phyloP scores from a whole-genome alignment of 2,797 vertebrate genomes.

The Eupleurogrammus muticus region DNA sequence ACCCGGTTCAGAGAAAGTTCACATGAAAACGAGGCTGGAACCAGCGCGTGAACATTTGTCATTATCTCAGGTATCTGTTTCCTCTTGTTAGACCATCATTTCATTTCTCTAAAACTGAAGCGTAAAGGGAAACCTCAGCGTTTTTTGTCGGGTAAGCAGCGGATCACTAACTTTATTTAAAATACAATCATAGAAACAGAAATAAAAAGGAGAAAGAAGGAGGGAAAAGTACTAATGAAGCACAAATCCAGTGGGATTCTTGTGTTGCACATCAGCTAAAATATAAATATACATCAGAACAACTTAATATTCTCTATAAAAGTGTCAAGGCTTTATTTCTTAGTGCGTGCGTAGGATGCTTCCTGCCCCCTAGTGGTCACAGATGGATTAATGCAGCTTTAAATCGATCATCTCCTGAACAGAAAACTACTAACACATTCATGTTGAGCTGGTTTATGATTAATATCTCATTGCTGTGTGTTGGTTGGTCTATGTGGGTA shows the following conservation, averaged over 20 bases:
- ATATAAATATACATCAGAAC: background rate
- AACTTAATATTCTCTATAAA: background rate
- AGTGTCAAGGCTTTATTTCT: background rate
- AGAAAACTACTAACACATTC: background rate
- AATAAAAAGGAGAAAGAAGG: constrained; percentile 2
- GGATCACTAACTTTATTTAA: background rate
- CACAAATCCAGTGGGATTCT: background rate
- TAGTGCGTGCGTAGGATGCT: background rate
- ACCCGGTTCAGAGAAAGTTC: constrained; percentile 23
- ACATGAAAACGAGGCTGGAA: constrained; percentile 17
- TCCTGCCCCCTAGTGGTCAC: background rate
- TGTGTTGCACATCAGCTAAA: background rate
- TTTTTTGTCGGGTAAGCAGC: background rate
- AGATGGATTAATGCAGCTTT: constrained; percentile 3
- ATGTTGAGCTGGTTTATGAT: background rate
- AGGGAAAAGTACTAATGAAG: background rate
- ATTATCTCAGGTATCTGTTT: constrained; percentile 47
- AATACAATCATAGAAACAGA: background rate
- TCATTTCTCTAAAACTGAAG: constrained; percentile 1
- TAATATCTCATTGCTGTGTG: too few relatives aligned
- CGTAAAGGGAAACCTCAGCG: background rate
- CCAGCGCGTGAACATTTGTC: constrained; percentile 16
- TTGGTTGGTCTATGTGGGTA: background rate
- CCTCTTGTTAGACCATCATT: background rate
- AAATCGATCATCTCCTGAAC: background rate